Percentiles rank a stretch among this genome's conserved stretches.
phyloP scores from a whole-genome alignment of 2,888 invertebrate species.

The Ditula angustiorana region DNA sequence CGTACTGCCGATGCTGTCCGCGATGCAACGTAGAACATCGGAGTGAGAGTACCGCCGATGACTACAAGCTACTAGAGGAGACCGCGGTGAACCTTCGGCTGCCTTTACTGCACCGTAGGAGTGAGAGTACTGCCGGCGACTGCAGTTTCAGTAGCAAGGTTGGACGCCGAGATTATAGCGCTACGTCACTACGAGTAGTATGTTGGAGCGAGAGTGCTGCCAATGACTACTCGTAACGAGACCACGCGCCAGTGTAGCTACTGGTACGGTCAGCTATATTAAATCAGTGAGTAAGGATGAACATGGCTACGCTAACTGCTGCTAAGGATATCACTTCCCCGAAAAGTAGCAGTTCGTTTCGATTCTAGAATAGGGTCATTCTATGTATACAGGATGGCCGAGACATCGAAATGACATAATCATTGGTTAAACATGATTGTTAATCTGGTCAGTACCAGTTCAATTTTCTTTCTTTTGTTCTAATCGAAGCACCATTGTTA shows the following conservation, averaged over 20 bases:
- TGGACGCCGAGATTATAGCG: not conserved
- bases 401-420: not conserved
- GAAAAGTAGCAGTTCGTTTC: not conserved
- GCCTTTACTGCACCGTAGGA: not conserved
- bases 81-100: too few species aligned
- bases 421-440: too few species aligned
- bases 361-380: constrained; percentile 3
- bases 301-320: not conserved
- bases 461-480: too few species aligned
- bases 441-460: too few species aligned
- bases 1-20: not conserved
- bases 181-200: not conserved
- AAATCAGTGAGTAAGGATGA: not conserved
- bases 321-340: not conserved
- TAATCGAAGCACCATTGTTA: too few species aligned
- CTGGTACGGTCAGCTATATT: not conserved
- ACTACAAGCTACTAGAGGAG: not conserved
- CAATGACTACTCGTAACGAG: not conserved
- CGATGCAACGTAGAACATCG: not conserved
- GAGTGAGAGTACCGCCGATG: not conserved
- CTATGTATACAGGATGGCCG: not conserved
- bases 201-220: not conserved
- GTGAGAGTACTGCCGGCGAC: not conserved
- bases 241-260: not conserved
- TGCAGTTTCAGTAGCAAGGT: not conserved